Conservation (phyloP, 2,888 invertebrate genomes). For the Neoaliturus tenellus region DNA sequence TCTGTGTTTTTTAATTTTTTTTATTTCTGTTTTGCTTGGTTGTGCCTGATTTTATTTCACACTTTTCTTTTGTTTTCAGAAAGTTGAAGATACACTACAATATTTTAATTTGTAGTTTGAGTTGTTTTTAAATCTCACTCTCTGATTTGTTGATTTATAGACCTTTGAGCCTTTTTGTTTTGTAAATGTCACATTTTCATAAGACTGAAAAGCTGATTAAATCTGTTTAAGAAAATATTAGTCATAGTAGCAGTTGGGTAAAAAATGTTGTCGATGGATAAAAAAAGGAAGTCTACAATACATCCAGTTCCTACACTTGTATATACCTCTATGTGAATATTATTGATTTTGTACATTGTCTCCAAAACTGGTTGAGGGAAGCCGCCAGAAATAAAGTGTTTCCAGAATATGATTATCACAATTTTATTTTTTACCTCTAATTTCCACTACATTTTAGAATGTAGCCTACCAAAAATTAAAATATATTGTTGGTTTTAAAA, state of each 20-base stretch:
- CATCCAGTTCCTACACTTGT: no score
- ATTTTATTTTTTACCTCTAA: not conserved
- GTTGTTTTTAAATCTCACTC: not conserved
- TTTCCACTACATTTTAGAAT: no score
- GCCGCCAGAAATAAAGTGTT: not conserved
- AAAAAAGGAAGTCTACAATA: not conserved
- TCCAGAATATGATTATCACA: not conserved
- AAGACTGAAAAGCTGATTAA: not conserved
- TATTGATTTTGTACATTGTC: not conserved
- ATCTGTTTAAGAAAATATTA: not conserved
- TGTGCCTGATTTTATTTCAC: slow-evolving; percentile 5
- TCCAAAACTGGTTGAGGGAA: not conserved
- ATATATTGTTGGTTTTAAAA: no score
- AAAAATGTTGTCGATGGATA: not conserved
- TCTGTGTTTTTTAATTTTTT: no score
- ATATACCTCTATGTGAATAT: not conserved
- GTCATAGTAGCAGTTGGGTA: not conserved
- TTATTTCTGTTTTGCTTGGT: not conserved
- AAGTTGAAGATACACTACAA: slow-evolving; percentile 2
- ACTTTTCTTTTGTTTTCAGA: slow-evolving; percentile 16
- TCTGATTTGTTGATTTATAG: not conserved
- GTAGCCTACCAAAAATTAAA: no score
- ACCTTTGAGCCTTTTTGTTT: no score
- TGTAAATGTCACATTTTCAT: not conserved
- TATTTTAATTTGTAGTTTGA: not conserved